Evolutionary conservation across 2,888 invertebrate genomes (phyloP).

Genomic region (Gerris lacustris): DNA sequence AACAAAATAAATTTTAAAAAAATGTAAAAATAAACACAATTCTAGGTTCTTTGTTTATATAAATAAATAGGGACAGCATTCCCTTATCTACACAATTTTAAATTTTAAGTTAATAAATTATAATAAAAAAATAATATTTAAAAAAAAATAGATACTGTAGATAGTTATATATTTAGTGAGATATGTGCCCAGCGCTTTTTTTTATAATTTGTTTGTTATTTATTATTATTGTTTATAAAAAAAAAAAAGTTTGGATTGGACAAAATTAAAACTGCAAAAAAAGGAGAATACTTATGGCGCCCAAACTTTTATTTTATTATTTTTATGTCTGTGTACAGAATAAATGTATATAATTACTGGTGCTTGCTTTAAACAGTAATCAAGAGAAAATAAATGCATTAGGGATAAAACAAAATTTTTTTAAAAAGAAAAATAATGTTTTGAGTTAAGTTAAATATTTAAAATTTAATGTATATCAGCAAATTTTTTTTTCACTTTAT

Average conservation of each 20-base stretch:
- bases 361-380: conserved; percentile 19
- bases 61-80: no score
- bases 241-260: not conserved
- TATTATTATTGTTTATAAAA: not conserved
- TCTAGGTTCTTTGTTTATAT: no score
- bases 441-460: no score
- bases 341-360: conserved; percentile 21
- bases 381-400: conserved; percentile 16
- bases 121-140: no score
- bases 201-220: not conserved
- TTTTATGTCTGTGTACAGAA: conserved; percentile 21
- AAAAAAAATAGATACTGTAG: no score
- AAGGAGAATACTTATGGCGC: conserved; percentile 2
- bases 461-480: no score
- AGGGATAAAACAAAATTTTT: conserved; percentile 11
- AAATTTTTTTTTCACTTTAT: no score
- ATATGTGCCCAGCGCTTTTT: conserved; percentile 5
- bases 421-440: no score
- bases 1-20: no score
- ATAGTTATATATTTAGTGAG: not conserved
- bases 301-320: conserved; percentile 11
- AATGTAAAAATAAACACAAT: no score
- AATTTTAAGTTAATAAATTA: no score
- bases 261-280: not conserved
- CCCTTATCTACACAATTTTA: no score